These are phyloP conservation scores for Drosophila dives DNA, from an alignment of 2,888 invertebrate species.

Conservation along the genomic window DNA sequence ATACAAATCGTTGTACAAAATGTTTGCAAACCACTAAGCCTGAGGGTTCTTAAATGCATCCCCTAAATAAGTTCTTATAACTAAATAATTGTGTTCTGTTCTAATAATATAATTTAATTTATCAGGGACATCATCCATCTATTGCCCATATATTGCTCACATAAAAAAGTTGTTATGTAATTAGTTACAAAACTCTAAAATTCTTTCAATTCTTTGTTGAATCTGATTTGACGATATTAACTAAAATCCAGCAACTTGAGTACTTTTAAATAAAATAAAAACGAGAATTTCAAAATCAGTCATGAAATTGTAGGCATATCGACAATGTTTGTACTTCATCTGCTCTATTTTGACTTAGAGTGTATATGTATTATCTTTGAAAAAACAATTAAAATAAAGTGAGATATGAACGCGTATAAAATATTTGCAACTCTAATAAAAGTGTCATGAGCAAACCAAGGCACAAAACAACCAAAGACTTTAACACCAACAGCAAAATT, in stretches of 20 bases:
- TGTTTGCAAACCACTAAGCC: background rate
- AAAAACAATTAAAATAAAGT: constrained; percentile 50
- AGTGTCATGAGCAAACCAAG: constrained; percentile 20
- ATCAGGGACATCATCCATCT: background rate
- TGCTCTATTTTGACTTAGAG: background rate
- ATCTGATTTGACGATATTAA: background rate
- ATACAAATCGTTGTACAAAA: background rate
- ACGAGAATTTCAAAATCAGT: background rate
- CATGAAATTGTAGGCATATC: background rate
- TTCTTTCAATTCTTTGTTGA: background rate
- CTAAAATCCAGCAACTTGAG: background rate
- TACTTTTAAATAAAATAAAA: background rate
- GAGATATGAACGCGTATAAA: constrained; percentile 45
- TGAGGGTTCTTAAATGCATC: background rate
- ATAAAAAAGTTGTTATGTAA: background rate
- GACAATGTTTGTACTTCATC: background rate
- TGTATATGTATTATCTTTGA: background rate
- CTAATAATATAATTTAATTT: background rate
- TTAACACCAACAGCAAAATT: constrained; percentile 32
- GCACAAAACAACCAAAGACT: constrained; percentile 32
- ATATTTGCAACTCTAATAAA: constrained; percentile 45
- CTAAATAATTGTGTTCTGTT: background rate
- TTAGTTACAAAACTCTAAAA: background rate
- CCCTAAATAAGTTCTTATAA: background rate
- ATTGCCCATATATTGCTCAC: too few relatives aligned